Percentiles rank a stretch among this genome's conserved stretches.
Conservation (phyloP, 2,797 vertebrate genomes). For the Anniella stebbinsi region DNA sequence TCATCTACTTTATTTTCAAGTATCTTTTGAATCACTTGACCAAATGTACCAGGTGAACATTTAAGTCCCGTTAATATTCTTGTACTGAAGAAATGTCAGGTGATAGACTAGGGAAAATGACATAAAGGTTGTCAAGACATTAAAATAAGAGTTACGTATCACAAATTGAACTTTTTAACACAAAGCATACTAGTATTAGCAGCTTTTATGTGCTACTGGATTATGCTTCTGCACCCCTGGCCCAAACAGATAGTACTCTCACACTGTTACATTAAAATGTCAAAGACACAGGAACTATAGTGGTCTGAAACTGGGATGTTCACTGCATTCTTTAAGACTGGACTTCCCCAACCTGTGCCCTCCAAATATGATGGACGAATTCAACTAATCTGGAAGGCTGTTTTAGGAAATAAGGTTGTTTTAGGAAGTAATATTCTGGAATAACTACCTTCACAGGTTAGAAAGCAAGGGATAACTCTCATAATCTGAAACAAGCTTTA, state of each 20-base stretch:
- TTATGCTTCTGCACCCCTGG: neutral
- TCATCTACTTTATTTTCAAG: slow-evolving; percentile 29
- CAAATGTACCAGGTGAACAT: neutral
- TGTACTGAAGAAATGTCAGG: neutral
- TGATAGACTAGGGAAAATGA: neutral
- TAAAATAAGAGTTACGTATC: neutral
- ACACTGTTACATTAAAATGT: neutral
- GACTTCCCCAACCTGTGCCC: neutral
- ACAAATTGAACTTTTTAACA: neutral
- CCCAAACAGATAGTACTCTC: neutral
- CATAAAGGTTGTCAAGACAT: neutral
- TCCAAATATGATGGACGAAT: neutral
- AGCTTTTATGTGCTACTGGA: too few relatives aligned
- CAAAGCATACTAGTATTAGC: neutral
- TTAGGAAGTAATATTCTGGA: neutral
- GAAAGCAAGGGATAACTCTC: neutral
- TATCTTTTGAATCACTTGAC: slow-evolving; percentile 30
- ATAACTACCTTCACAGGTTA: neutral
- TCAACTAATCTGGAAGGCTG: neutral
- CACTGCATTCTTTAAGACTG: neutral
- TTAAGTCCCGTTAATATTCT: neutral
- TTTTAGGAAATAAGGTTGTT: neutral
- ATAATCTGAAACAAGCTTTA: neutral
- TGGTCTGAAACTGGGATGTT: neutral
- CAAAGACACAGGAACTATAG: neutral